These are phyloP conservation scores for Pammene aurita DNA, from an alignment of 2,888 invertebrate genomes.

Conservation along the genomic window DNA sequence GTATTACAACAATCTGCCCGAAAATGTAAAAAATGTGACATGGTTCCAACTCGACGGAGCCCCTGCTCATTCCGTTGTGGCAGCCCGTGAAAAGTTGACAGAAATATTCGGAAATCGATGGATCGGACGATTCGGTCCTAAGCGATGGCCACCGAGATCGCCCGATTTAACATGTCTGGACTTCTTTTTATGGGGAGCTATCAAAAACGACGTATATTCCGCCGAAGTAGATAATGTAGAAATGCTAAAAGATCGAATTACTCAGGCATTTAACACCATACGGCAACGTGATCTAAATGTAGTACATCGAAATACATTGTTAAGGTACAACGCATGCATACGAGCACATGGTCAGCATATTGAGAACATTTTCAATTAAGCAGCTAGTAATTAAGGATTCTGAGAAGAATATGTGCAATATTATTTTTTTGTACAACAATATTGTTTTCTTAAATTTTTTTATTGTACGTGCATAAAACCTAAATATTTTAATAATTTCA, in stretches of 20 bases:
- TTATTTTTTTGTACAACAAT: too few relatives aligned
- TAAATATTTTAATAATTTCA: too few relatives aligned
- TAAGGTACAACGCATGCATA: not conserved
- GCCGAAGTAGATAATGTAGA: constrained; percentile 4
- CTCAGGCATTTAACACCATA: not conserved
- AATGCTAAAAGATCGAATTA: not conserved
- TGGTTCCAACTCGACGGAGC: constrained; percentile 11
- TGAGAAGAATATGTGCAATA: too few relatives aligned
- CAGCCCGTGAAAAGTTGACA: constrained; percentile 18
- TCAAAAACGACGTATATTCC: not conserved
- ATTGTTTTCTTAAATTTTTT: too few relatives aligned
- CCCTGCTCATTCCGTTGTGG: constrained; percentile 35
- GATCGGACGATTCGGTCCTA: constrained; percentile 31
- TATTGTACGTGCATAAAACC: too few relatives aligned
- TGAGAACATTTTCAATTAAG: not conserved
- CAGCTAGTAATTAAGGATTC: too few relatives aligned
- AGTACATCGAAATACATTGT: constrained; percentile 5
- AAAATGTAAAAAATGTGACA: not conserved
- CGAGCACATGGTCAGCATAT: constrained; percentile 2
- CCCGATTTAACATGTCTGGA: constrained; percentile 16
- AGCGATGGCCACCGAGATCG: constrained; percentile 32
- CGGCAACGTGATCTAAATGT: not conserved
- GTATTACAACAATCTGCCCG: constrained; percentile 3
- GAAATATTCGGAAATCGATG: constrained; percentile 36
- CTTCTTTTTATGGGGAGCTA: not conserved